Evolutionary conservation across 2,797 vertebrate genomes (phyloP).

Genomic region (Poeciliopsis gracilis): DNA sequence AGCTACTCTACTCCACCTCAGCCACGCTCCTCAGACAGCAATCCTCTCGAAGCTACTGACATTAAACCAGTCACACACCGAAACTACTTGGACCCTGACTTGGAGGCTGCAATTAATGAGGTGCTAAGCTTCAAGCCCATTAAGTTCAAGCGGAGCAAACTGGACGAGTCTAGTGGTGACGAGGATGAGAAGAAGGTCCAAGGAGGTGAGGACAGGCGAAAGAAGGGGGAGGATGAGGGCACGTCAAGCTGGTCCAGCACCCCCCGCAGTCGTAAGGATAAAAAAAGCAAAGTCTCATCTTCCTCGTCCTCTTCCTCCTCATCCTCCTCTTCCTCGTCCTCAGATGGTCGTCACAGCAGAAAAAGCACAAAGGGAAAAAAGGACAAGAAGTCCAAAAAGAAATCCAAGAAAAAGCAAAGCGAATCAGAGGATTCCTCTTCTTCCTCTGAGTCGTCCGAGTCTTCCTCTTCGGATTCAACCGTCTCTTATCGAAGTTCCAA

Average conservation of each 20-base stretch:
- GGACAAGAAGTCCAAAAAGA: slow-evolving; percentile 86
- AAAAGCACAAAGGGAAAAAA: slow-evolving; percentile 71
- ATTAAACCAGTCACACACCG: slow-evolving; percentile 81
- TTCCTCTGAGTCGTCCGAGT: slow-evolving; percentile 77
- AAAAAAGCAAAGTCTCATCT: slow-evolving; percentile 67
- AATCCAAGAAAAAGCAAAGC: slow-evolving; percentile 82
- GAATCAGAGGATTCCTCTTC: slow-evolving; percentile 81
- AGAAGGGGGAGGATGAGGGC: slow-evolving; percentile 76
- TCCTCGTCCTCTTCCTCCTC: slow-evolving; percentile 78
- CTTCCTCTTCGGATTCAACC: slow-evolving; percentile 84
- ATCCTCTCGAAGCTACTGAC: slow-evolving; percentile 59
- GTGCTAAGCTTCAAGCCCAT: slow-evolving; percentile 93
- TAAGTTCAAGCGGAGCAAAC: slow-evolving; percentile 87
- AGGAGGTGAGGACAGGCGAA: slow-evolving; percentile 74
- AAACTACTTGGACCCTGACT: slow-evolving; percentile 93
- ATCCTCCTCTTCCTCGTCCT: slow-evolving; percentile 78
- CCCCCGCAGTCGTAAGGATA: slow-evolving; percentile 70
- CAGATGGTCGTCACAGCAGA: slow-evolving; percentile 76
- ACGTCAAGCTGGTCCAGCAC: slow-evolving; percentile 74
- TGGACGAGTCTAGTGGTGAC: slow-evolving; percentile 87
- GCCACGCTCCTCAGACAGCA: slow-evolving; percentile 77
- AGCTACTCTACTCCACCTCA: slow-evolving; percentile 89
- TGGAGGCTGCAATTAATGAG: slow-evolving; percentile 96
- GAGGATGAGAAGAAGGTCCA: slow-evolving; percentile 64
- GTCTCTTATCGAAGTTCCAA: slow-evolving; percentile 91